phyloP scores from a whole-genome alignment of 2,888 invertebrate genomes.

The Tipula unca region DNA sequence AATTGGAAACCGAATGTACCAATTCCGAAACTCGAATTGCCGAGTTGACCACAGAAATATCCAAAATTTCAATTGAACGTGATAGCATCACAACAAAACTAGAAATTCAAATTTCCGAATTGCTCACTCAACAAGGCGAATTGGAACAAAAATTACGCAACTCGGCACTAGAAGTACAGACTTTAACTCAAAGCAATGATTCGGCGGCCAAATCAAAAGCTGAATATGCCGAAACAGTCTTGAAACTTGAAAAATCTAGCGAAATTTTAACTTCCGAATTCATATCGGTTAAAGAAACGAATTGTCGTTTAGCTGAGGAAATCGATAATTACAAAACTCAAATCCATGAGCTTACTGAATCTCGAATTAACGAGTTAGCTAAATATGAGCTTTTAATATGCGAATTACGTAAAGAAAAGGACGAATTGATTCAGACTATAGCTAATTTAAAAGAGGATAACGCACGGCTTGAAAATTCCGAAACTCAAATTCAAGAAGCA shows the following conservation, averaged over 20 bases:
- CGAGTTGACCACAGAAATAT: background rate
- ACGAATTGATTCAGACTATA: background rate
- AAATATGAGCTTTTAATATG: background rate
- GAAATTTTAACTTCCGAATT: background rate
- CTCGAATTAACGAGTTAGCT: background rate
- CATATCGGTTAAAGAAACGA: background rate
- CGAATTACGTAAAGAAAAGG: background rate
- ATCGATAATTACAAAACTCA: background rate
- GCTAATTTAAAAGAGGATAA: background rate
- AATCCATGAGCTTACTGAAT: background rate
- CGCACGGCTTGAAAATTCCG: background rate
- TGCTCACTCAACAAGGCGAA: background rate
- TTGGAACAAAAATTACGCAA: background rate
- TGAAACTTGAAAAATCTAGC: background rate
- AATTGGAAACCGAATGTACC: background rate
- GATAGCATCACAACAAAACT: background rate
- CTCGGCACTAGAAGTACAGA: background rate
- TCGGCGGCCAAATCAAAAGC: background rate
- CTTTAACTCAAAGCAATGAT: background rate
- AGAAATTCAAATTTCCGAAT: background rate
- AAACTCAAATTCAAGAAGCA: background rate
- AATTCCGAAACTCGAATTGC: background rate
- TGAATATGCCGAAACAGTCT: background rate
- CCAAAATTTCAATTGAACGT: background rate
- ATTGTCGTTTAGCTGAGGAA: background rate